Evolutionary conservation across 2,888 invertebrate genomes (phyloP), one percentile per base, ranked within the genome.

Genomic region (Drosophila neonasuta): DNA sequence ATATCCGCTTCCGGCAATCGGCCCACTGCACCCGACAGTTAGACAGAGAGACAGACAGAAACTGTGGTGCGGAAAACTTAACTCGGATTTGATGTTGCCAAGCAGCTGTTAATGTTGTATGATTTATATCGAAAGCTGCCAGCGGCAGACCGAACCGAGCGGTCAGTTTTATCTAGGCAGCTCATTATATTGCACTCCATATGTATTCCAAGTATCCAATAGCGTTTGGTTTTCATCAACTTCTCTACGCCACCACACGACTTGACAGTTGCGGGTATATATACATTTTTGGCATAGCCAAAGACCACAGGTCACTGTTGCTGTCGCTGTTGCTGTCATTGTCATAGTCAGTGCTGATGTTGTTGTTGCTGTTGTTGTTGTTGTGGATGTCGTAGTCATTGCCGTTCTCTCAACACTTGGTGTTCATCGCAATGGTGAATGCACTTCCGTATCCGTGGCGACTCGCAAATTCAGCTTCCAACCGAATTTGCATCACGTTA

Each of bases 81-180:
- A 87, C 87, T 82, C 71, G 71, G 71, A 85, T 87, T 83, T 88
- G 78, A 86, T 89, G 84, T 87, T 79, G 78, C 82, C 80, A 80
- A 88, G 86, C 89, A 88, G 88, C 88, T 89, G 88, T 88, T 89
- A 88, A 89, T 89, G 84, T 80, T 80, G 82, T 80, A 84, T 88
- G 89, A 88, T 88, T 88, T 89, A 88, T 88, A 74, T 78, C 55
- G 44, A 62, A 50, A 61, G 39, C 49, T 60, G 73, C 67, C 76
- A 76, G 48, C 52, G 57, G 39, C 71, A 68, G 68, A 62, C 10
- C 41, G n/a, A 11, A 36, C n/a, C 55, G 60, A 46, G 57, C 58
- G 73, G 68, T 57, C 74, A 72, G 42, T 49, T 29, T 49, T 29
- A 29, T n/a, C 63, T 45, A 46, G 64, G 13, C 65, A 68, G 74